Base-by-base conservation (phyloP, 1,140 invertebrate species). In the Drusus annulatus region DNA sequence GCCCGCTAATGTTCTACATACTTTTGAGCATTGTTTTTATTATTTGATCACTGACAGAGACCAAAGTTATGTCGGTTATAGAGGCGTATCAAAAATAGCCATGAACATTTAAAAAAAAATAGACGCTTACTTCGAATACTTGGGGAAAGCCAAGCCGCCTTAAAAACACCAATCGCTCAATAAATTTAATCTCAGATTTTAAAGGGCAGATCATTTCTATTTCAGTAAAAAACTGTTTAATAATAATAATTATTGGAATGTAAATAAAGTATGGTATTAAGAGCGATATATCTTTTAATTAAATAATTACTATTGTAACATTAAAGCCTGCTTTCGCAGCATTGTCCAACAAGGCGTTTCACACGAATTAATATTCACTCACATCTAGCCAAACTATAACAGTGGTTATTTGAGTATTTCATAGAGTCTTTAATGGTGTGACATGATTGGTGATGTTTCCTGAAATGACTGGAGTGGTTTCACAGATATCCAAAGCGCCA, bases 11-110 rank as follows among this genome's bases (percentile, higher is more conserved):
- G 62, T 76, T 69, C 31, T 54, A 68, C 54, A 65, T 65, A 60
- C 56, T 83, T 79, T 83, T 83, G 82, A 83, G 82, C 82, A 83
- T 80, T 75, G 73, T 83, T 83, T 68, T 71, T 23, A 80, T 58
- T 69, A 80, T 58, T 69, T 65, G 54, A 73, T 78, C 62, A 21
- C 28, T 63, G 60, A 76, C 36, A 21, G 15, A 76, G 74, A 76
- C 56, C 54, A 76, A 60, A 28, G 25, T 28, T 28, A 28, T 2
- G 25, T 52, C 68, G 7, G 10, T 10, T 23, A 71, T 51, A 19
- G 52, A 71, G 45, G 25, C 17, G n/a, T 71, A 51, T 23, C 19
- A 51, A 21, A 16, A 17, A 71, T 7, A 71, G 68, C 45, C 68
- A 21, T 51, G 7, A 31, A 36, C 36, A 45, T 13, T 8, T 8